Evolutionary conservation across 2,113 vertebrate genomes (phyloP), one percentile per base, ranked within the genome.

Genomic region (Engystomops pustulosus): DNA sequence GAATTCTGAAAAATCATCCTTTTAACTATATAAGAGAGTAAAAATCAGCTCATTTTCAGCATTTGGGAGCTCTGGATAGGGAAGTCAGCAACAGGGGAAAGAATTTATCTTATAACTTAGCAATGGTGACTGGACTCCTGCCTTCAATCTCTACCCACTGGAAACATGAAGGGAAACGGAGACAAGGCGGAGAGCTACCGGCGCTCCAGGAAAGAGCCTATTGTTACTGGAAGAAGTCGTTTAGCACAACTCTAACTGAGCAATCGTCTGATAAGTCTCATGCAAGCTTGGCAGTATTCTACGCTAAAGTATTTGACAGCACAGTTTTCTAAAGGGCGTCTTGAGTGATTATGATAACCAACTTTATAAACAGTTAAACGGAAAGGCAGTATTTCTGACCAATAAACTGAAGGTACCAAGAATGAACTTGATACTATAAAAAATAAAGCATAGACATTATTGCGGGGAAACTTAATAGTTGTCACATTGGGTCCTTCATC

Each of bases 1-100:
- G 82, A 58, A 68, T 68, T 83, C 62, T 41, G 82, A 68, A 51
- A 67, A 53, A 77, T 84, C 71, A 77, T 84, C 68, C 51, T 77
- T 77, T 84, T 65, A 83, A 69, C 71, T 77, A 36, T 23, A 84
- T 58, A 85, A 53, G 74, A 69, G 65, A 70, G 47, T 69, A 47
- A 62, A 78, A 69, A 69, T 58, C 51, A 51, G 74, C 30, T 85
- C 75, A 79, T 79, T 70, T 85, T 25, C 58, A 70, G 80, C 65
- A 51, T 69, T 36, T 65, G 12, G 44, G n/a, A 85, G 44, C 72
- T 51, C 69, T 78, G 20, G 20, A 36, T 62, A 51, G 25, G 27
- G 34, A 84, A 84, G 82, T 51, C 44, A 41, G 60, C 34, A 53
- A 77, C 72, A 83, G 18, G 20, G 15, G 47, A 15, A 81, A 81